phyloP scores from a whole-genome alignment of 2,113 vertebrate species.

The Tenebrosternarchus preto region DNA sequence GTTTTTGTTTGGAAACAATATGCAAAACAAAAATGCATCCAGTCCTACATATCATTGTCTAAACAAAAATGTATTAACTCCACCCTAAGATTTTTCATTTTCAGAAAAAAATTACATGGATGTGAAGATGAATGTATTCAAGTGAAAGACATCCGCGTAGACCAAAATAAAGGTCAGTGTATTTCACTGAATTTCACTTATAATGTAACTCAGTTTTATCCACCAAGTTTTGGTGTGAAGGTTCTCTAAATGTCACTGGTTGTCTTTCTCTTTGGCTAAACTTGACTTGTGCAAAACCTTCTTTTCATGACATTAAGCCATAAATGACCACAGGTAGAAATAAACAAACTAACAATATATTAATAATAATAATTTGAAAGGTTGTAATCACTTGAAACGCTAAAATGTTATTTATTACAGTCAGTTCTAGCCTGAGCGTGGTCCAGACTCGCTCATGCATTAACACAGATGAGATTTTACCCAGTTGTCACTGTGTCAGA shows the following conservation, averaged over 20 bases:
- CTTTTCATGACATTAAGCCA: background rate
- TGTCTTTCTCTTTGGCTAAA: background rate
- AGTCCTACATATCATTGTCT: background rate
- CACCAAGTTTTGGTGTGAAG: conserved; percentile 21
- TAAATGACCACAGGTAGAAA: conserved; percentile 7
- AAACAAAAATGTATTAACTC: background rate
- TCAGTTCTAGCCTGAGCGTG: background rate
- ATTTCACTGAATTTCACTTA: conserved; percentile 42
- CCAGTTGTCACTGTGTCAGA: no score
- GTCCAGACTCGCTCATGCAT: conserved; percentile 31
- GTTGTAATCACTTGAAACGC: conserved; percentile 24
- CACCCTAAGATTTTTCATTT: background rate
- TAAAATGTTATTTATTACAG: conserved; percentile 26
- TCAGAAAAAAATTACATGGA: conserved; percentile 34
- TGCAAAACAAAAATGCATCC: background rate
- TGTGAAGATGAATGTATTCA: conserved; percentile 34
- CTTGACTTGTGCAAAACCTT: background rate
- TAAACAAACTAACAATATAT: background rate
- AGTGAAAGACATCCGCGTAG: conserved; percentile 18
- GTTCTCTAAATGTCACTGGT: conserved; percentile 33
- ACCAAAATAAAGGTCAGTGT: conserved; percentile 49
- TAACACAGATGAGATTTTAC: conserved; percentile 38
- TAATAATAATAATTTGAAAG: conserved; percentile 19
- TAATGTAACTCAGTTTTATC: conserved; percentile 36
- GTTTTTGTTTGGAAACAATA: background rate